Evolutionary conservation across 92 coral and sea anemone genomes (phyloP).

Genomic region (Palythoa grandis): DNA sequence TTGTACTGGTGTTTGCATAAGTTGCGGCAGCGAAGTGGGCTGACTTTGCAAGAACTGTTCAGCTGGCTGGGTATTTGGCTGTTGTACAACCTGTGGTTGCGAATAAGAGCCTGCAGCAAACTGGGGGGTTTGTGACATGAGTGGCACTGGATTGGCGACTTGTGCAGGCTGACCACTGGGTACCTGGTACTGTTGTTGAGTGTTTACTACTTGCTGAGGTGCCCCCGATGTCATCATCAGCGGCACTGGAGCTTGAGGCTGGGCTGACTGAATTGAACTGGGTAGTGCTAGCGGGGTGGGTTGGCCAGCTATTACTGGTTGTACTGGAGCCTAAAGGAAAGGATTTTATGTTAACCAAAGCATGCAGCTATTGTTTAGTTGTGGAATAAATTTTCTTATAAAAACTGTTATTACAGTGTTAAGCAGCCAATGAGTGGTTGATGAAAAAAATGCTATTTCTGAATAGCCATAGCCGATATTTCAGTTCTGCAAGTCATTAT

Average conservation of each 20-base stretch:
- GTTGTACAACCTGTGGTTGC: constrained; percentile 30
- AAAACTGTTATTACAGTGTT: too few relatives aligned
- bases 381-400: background rate
- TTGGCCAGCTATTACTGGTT: constrained; percentile 6
- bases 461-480: too few relatives aligned
- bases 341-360: background rate
- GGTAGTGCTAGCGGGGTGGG: background rate
- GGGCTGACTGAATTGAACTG: constrained; percentile 20
- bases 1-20: constrained; percentile 33
- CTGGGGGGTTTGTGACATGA: constrained; percentile 39
- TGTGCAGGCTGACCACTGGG: constrained; percentile 23
- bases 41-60: constrained; percentile 23
- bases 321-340: constrained; percentile 7
- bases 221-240: constrained; percentile 39
- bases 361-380: background rate
- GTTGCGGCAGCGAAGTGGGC: background rate
- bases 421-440: too few relatives aligned
- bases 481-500: too few relatives aligned
- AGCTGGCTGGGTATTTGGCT: constrained; percentile 25
- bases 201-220: constrained; percentile 9
- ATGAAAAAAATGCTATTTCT: too few relatives aligned
- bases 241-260: constrained; percentile 7
- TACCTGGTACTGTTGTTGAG: constrained; percentile 26
- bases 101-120: constrained; percentile 19
- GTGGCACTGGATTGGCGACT: constrained; percentile 15